Conservation (phyloP, 2,888 invertebrate species). For the Branchipolynoe longqiensis region DNA sequence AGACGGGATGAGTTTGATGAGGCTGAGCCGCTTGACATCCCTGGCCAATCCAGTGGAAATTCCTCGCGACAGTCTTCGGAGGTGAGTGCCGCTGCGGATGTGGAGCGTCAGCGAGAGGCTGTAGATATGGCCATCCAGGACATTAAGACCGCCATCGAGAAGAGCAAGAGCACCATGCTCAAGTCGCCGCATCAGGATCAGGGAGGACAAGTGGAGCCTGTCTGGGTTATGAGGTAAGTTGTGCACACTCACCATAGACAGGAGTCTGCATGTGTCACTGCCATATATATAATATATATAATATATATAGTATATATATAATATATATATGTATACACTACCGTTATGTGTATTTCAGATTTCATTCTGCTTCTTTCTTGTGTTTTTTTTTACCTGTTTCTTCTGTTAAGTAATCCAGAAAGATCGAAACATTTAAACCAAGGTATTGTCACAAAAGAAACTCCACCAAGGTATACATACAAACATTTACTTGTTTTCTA, state of each 20-base stretch:
- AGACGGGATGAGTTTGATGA: constrained; percentile 15
- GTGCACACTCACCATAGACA: no score
- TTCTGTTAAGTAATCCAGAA: no score
- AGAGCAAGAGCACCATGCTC: constrained; percentile 83
- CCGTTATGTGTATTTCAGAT: no score
- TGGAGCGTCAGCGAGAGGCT: constrained; percentile 70
- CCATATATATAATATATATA: constrained; percentile 6
- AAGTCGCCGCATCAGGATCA: constrained; percentile 66
- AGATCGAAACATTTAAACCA: background rate
- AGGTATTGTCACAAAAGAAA: constrained; percentile 47
- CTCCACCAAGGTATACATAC: constrained; percentile 42
- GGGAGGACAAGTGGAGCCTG: constrained; percentile 73
- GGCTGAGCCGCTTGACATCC: constrained; percentile 11
- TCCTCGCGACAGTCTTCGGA: constrained; percentile 54
- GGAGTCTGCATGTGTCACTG: background rate
- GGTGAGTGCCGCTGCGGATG: constrained; percentile 29
- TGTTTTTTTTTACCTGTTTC: no score
- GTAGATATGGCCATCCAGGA: constrained; percentile 87
- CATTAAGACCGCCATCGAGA: constrained; percentile 90
- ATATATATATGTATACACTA: no score
- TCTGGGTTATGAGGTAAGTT: constrained; percentile 80
- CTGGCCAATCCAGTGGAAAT: background rate
- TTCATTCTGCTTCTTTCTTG: no score
- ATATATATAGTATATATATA: no score
- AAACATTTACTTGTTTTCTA: no score